Evolutionary conservation across 2,888 invertebrate genomes (phyloP), one percentile per base, ranked within the genome.

Genomic region (Macrosiphum euphorbiae): DNA sequence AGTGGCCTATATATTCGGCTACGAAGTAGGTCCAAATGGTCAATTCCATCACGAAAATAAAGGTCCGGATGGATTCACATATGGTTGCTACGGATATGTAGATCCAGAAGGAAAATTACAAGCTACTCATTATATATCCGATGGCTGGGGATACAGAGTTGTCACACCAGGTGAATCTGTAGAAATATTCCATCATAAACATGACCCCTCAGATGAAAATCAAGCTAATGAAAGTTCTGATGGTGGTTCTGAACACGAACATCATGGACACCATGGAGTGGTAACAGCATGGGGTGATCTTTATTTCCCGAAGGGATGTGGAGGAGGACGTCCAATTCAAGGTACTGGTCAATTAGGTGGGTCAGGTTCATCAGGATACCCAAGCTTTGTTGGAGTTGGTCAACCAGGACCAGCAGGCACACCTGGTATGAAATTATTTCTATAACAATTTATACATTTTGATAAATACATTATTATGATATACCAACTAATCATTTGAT

Each of bases 41-140:
- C 98, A 98, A 96, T 98, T 98, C 95, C 98, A 98, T 95, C 98
- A 98, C 95, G 98, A 98, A 96, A 97, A 96, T 94, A 97, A 97
- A 94, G 98, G 97, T 10, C 97, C 97, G 0, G 98, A 98, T 95
- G 97, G 97, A 44, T 97, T 98, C 41, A 98, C 98, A 0, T 98
- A 98, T 95, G 98, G 98, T 95, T 98, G 98, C 95, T 98, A 98
- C 95, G 98, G 98, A 55, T 97, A 97, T 96, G 96, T 98, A 85
- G 97, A 98, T 95, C 97, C 97, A 0, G 97, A 97, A 90, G 96
- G 97, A 78, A 96, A 96, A 94, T 96, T 97, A 26, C 96, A 97
- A 67, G 97, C 97, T 89, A 97, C 97, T 50, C 97, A 97, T 96
- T 98, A 98, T 95, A 96, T 98, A 26, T 97, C 98, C 88, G 98